Base-by-base conservation (phyloP, 1,140 invertebrate genomes). In the Solenopsis invicta region DNA sequence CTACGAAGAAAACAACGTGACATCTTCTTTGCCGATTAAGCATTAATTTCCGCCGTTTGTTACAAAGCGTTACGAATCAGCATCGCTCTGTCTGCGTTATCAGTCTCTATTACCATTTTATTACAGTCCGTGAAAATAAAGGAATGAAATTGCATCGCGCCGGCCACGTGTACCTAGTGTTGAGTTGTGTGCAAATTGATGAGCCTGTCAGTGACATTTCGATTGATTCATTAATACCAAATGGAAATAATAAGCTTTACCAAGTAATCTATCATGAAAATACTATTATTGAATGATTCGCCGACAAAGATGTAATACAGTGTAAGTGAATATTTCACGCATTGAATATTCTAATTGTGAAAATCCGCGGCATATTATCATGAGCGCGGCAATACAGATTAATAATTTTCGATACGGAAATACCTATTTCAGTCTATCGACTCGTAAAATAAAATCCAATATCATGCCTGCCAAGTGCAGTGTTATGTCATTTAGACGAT, bases 221-320 rank as follows among this genome's bases (percentile, higher is more conserved):
- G 82, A 82, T 87, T 85, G 78, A 87, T 88, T 80, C 78, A 72
- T 86, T 77, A 85, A 48, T 64, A 50, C 21, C 45, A n/a, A 74
- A 81, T 69, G 59, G 89, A 87, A 90, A 89, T 88, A 91, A 91
- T 82, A 85, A 84, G 82, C 89, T 91, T 84, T 84, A n/a, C 87
- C 56, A 48, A 81, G 89, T 90, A 88, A 91, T 90, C 86, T 90
- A 78, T 82, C 90, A 85, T 84, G 89, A 87, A 87, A 87, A 90
- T 72, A 66, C 82, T 72, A 80, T 90, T 90, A 90, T 85, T 56
- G 84, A 62, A 81, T 77, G 67, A 86, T 86, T 81, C 48, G 29
- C 52, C 48, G 48, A 59, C 76, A 78, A 69, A 71, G 45, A 24
- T 34, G n/a, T 52, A 64, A 62, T 45, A 61, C 71, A 69, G 66